Conservation (phyloP, 2,888 invertebrate species). For the Smittia aterrima region DNA sequence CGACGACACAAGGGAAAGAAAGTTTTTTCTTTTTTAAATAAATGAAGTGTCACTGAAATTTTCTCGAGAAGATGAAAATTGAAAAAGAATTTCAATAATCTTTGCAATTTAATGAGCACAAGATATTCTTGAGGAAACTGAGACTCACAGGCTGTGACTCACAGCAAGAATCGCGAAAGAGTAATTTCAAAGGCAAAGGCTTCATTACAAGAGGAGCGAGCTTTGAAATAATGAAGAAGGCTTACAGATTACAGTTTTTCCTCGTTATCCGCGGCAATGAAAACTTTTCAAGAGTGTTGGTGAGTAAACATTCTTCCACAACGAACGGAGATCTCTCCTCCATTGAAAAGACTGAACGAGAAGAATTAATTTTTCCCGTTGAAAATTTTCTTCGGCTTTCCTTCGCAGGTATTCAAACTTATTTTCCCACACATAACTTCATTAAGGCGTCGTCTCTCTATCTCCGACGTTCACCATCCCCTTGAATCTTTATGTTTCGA, state of each 20-base stretch:
- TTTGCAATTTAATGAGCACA: too few relatives aligned
- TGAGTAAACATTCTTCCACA: conserved; percentile 36
- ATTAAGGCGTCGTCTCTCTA: conserved; percentile 16
- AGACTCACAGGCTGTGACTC: too few relatives aligned
- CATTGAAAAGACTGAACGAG: background rate
- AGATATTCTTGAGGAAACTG: too few relatives aligned
- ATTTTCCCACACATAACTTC: conserved; percentile 41
- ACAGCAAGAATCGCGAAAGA: background rate
- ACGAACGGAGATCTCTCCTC: too few relatives aligned
- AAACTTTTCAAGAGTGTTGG: background rate
- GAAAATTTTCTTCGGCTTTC: background rate
- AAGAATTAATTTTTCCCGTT: conserved; percentile 12
- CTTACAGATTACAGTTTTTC: background rate
- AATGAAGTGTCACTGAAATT: background rate
- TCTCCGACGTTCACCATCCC: conserved; percentile 10
- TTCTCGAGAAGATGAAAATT: background rate
- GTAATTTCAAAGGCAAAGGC: conserved; percentile 2
- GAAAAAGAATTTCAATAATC: too few relatives aligned
- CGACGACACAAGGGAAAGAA: too few relatives aligned
- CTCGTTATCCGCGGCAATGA: background rate
- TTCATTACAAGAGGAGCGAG: conserved; percentile 34
- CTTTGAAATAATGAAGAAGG: conserved; percentile 19
- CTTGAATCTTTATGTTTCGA: conserved; percentile 10
- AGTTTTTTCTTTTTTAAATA: background rate
- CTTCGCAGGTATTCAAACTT: conserved; percentile 18